A percentile compares a stretch with the other conserved stretches of the same genome.
Conservation (phyloP, 2,113 vertebrate genomes). For the Odocoileus hemionus region DNA sequence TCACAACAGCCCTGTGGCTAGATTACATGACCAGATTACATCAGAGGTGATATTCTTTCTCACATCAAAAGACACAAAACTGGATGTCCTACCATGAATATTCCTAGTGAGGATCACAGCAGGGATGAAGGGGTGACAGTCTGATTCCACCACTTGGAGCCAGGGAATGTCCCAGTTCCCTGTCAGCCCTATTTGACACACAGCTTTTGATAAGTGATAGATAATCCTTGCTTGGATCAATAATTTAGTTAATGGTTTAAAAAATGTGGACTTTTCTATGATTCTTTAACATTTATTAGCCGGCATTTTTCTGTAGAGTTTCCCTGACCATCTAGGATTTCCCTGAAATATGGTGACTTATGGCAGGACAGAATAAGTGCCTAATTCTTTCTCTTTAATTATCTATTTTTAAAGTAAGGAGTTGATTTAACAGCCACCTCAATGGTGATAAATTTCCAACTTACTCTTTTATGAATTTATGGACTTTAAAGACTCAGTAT, state of each 20-base stretch:
- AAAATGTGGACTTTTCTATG: not conserved
- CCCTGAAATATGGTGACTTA: constrained; percentile 16
- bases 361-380: not conserved
- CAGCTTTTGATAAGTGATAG: not conserved
- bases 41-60: not conserved
- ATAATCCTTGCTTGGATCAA: not conserved
- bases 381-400: constrained; percentile 9
- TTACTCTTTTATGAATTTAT: not conserved
- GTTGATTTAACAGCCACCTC: not conserved
- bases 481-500: not conserved
- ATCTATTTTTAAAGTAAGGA: constrained; percentile 35
- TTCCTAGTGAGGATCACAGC: not conserved
- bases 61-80: not conserved
- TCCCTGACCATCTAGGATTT: not conserved
- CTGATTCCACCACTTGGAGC: not conserved
- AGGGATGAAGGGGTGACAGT: not conserved
- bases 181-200: not conserved
- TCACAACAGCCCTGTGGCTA: not conserved
- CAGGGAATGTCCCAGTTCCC: not conserved
- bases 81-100: not conserved
- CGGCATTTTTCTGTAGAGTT: not conserved
- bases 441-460: not conserved
- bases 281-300: not conserved
- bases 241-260: constrained; percentile 24
- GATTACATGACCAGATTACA: not conserved